Evolutionary conservation across 1,140 invertebrate species (phyloP).

Genomic region (Pentalonia nigronervosa): DNA sequence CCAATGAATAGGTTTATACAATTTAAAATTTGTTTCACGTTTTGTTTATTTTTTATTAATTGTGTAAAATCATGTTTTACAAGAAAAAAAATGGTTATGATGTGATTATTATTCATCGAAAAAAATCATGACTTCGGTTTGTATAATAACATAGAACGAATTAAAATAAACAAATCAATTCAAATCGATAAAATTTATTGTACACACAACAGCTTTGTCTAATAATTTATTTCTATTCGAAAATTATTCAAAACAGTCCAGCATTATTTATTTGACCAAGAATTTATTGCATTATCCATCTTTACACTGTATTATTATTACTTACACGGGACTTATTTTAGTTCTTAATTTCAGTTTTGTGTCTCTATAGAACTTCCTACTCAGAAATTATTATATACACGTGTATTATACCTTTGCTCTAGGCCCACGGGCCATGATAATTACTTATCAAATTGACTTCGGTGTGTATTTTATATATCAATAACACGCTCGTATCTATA

Average conservation of each 20-base stretch:
- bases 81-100: neutral
- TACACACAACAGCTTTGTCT: neutral
- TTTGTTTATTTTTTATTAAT: neutral
- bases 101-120: neutral
- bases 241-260: conserved; percentile 2
- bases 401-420: neutral
- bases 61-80: neutral
- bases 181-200: neutral
- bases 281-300: neutral
- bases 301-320: neutral
- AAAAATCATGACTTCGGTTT: neutral
- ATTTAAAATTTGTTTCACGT: neutral
- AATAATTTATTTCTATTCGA: conserved; percentile 14
- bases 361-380: neutral
- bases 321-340: neutral
- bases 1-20: neutral
- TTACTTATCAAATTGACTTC: neutral
- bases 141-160: neutral
- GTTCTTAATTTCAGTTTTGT: neutral
- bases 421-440: neutral
- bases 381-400: neutral
- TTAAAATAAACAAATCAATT: conserved; percentile 11
- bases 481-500: neutral
- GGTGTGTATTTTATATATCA: neutral
- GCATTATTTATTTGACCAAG: neutral